Base-by-base conservation (phyloP, 2,888 invertebrate genomes). In the Sarcophaga rosellei region DNA sequence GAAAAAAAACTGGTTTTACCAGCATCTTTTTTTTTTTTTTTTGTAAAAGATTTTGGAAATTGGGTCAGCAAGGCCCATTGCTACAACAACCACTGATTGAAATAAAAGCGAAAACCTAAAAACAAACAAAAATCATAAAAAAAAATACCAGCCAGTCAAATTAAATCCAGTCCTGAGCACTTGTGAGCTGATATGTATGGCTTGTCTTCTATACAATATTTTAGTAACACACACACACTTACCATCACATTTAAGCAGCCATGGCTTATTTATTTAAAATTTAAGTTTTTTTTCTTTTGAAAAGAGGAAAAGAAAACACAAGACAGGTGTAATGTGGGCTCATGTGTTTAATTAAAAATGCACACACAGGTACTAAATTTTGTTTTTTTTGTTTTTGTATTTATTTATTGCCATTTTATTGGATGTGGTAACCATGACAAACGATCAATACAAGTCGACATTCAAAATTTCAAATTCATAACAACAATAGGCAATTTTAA, bases 11-110 rank as follows among this genome's bases (percentile, higher is more conserved):
- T 17, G 53, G 53, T 53, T 53, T 53, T 53, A 53, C 17, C 4
- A 15, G 17, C 17, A 53, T 15, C 17, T 53, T 53, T 53, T 53
- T 53, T 47, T 47, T 2, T 47, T 47, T 47, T 62, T 62, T 75
- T 21, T 63, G 57, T 57, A 72, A 63, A 53, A 57, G 61, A 20
- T 68, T 77, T 74, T 75, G 4, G 3, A 72, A 81, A 81, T 81
- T 81, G 66, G 85, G 85, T 85, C 85, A 85, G 78, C 74, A 69
- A 81, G 74, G 69, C 66, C 69, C 59, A 79, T 25, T 12, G 45
- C 61, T 21, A 25, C 23, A 74, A n/a, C 68, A 73, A 68, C 35
- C 57, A 81, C 53, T 65, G 23, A 65, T 62, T 21, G 53, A 75
- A 75, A 53, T 69, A 44, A 76, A 73, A 80, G 65, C 66, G 57